These are phyloP conservation scores for Chaitophorus viminalis DNA, from an alignment of 2,888 invertebrate genomes.

Conservation along the genomic window DNA sequence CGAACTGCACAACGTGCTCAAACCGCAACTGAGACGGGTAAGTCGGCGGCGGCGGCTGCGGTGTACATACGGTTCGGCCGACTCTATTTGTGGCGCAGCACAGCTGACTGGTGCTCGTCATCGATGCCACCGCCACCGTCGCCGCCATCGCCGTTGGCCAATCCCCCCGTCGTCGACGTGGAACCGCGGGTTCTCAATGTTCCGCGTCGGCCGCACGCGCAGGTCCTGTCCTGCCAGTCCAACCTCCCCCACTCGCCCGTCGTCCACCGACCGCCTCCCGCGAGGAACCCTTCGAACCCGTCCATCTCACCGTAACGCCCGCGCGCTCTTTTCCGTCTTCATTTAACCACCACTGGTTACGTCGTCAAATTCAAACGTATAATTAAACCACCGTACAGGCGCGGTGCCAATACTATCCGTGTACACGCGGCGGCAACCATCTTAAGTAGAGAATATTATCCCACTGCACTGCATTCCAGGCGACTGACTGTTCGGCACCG, in stretches of 20 bases:
- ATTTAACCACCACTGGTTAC: constrained; percentile 36
- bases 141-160: constrained; percentile 36
- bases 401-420: constrained; percentile 49
- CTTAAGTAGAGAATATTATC: neutral
- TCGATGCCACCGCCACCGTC: constrained; percentile 16
- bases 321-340: neutral
- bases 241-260: neutral
- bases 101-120: constrained; percentile 53
- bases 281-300: neutral
- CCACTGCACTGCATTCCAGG: constrained; percentile 52
- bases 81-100: constrained; percentile 55
- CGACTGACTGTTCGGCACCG: neutral
- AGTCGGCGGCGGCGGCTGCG: constrained; percentile 68
- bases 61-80: neutral
- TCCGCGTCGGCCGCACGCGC: neutral
- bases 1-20: constrained; percentile 97
- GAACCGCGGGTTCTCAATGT: constrained; percentile 55
- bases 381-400: constrained; percentile 57
- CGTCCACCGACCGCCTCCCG: neutral
- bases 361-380: neutral
- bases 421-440: neutral
- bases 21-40: constrained; percentile 96
- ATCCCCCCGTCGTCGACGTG: constrained; percentile 36
- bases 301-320: neutral
- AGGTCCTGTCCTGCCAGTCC: neutral